A percentile compares a stretch with the other conserved stretches of the same genome.
These are phyloP conservation scores for Drosophila barbarae DNA, from an alignment of 2,888 invertebrate species.

Conservation along the genomic window DNA sequence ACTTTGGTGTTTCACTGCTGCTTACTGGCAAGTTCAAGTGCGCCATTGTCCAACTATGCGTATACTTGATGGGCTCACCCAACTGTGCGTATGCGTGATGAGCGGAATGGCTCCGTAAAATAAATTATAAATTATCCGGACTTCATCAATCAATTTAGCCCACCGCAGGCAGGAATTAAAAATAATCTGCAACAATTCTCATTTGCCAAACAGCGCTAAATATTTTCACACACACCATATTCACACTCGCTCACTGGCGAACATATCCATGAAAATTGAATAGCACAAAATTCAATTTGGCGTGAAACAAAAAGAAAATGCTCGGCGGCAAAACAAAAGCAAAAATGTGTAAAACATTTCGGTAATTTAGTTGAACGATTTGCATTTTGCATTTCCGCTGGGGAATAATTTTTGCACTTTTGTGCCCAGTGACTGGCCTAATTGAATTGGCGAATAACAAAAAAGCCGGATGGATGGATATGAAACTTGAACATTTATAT, in stretches of 20 bases:
- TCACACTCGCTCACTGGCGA: conserved; percentile 11
- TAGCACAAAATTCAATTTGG: conserved; percentile 40
- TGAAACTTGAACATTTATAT: conserved; percentile 24
- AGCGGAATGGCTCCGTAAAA: neutral
- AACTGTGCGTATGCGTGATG: conserved; percentile 7
- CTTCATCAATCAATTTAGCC: conserved; percentile 19
- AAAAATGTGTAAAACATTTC: conserved; percentile 28
- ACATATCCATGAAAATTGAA: conserved; percentile 39
- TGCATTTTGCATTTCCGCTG: conserved; percentile 46
- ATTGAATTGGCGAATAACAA: conserved; percentile 32
- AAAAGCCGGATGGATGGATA: conserved; percentile 20
- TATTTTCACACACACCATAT: conserved; percentile 36
- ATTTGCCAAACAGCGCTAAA: conserved; percentile 22
- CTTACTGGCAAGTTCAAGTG: conserved; percentile 26
- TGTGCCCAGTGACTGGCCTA: conserved; percentile 32
- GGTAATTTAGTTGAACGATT: conserved; percentile 43
- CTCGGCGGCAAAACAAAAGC: conserved; percentile 19
- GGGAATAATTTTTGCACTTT: conserved; percentile 44
- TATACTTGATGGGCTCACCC: neutral
- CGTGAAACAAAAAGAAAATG: conserved; percentile 23
- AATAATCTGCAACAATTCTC: conserved; percentile 12
- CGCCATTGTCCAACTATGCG: conserved; percentile 14
- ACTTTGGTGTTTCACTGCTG: conserved; percentile 35
- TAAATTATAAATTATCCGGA: conserved; percentile 16
- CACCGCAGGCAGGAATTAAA: conserved; percentile 14